phyloP scores from a whole-genome alignment of 2,113 vertebrate genomes.

The Pelobates fuscus region DNA sequence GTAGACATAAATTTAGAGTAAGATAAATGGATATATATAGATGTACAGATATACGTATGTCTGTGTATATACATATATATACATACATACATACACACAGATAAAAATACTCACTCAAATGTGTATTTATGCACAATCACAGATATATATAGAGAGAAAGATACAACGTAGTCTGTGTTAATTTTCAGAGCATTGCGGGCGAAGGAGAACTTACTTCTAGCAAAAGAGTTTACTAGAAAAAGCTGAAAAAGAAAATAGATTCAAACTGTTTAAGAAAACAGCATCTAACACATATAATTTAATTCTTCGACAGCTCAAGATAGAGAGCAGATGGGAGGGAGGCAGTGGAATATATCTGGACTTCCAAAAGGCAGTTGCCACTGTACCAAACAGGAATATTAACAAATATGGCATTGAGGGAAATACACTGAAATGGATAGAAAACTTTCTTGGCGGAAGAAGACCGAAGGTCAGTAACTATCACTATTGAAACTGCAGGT shows the following conservation, averaged over 20 bases:
- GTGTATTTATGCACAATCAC: too few species aligned
- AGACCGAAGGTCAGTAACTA: constrained; percentile 47
- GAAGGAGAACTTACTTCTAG: too few species aligned
- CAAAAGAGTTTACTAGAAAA: not conserved
- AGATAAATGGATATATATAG: too few species aligned
- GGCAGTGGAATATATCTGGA: constrained; percentile 51
- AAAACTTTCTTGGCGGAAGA: constrained; percentile 51
- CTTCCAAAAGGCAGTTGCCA: constrained; percentile 49
- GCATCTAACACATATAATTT: constrained; percentile 51
- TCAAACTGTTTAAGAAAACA: constrained; percentile 12
- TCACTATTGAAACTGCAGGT: constrained; percentile 23
- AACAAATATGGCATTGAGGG: constrained; percentile 51
- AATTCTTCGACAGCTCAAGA: constrained; percentile 49
- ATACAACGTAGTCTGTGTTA: too few species aligned
- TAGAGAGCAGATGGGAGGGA: constrained; percentile 51
- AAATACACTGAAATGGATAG: constrained; percentile 51
- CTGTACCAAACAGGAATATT: constrained; percentile 47
- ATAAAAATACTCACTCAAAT: too few species aligned
- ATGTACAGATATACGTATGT: too few species aligned
- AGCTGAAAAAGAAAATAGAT: constrained; percentile 2
- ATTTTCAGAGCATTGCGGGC: too few species aligned
- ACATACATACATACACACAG: too few species aligned
- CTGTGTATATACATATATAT: too few species aligned
- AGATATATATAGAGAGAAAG: too few species aligned
- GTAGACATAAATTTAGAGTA: too few species aligned